A percentile compares a stretch with the other conserved stretches of the same genome.
These are phyloP conservation scores for Amphipyra berbera DNA, from an alignment of 2,888 invertebrate genomes.

Conservation along the genomic window DNA sequence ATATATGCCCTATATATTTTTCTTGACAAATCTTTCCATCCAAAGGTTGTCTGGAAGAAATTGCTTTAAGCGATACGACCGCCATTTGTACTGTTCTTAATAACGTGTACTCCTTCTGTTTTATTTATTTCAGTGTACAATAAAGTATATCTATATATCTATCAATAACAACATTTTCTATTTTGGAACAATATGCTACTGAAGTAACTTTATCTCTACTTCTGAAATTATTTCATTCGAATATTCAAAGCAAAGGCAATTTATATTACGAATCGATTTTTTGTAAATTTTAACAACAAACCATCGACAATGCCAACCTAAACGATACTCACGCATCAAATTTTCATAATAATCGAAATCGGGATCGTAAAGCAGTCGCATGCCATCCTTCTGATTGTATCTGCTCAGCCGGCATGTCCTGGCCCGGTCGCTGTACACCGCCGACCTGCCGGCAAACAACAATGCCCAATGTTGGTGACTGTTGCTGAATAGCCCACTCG, in stretches of 20 bases:
- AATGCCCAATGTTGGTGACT: slow-evolving; percentile 24
- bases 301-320: slow-evolving; percentile 30
- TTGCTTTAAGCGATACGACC: too few species aligned
- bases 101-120: too few species aligned
- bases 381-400: slow-evolving; percentile 96
- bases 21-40: too few species aligned
- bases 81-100: too few species aligned
- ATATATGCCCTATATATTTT: too few species aligned
- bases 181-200: too few species aligned
- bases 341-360: slow-evolving; percentile 98
- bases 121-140: too few species aligned
- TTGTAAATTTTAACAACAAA: slow-evolving; percentile 17
- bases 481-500: slow-evolving; percentile 29
- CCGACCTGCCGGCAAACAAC: slow-evolving; percentile 90
- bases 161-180: too few species aligned
- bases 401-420: slow-evolving; percentile 95
- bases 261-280: slow-evolving; percentile 11
- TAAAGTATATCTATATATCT: too few species aligned
- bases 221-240: too few species aligned
- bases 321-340: slow-evolving; percentile 94
- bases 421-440: slow-evolving; percentile 96
- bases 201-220: too few species aligned
- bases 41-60: too few species aligned
- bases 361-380: slow-evolving; percentile 96
- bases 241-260: background rate